A percentile compares a stretch with the other conserved stretches of the same genome.
Conservation (phyloP, 2,797 vertebrate species). For the Gadopsis marmoratus region DNA sequence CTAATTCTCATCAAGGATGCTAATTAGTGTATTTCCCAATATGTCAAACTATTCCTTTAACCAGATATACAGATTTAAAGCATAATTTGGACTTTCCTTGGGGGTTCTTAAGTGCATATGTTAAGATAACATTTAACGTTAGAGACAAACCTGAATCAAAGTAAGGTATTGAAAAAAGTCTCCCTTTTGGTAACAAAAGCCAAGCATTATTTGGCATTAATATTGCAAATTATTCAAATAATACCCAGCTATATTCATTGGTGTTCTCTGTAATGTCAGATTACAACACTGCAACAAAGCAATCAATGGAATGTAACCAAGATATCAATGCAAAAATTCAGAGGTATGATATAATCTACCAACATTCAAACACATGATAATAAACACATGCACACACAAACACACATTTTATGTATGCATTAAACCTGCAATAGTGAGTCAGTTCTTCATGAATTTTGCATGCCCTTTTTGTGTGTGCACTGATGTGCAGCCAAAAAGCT, state of each 20-base stretch:
- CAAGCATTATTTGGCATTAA: background rate
- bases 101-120: background rate
- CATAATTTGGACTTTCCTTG: background rate
- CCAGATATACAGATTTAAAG: background rate
- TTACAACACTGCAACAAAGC: constrained; percentile 10
- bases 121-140: background rate
- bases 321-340: background rate
- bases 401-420: constrained; percentile 1
- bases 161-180: background rate
- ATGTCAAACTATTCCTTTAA: background rate
- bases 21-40: background rate
- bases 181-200: background rate
- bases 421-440: background rate
- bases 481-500: constrained; percentile 16
- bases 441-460: constrained; percentile 9
- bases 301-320: background rate
- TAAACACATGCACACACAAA: background rate
- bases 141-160: background rate
- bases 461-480: constrained; percentile 11
- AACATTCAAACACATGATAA: background rate
- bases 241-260: background rate
- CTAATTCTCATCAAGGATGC: too few species aligned
- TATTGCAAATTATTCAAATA: background rate
- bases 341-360: constrained; percentile 3
- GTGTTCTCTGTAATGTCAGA: constrained; percentile 8